phyloP scores from a whole-genome alignment of 2,113 vertebrate species.

The Anoplopoma fimbria region DNA sequence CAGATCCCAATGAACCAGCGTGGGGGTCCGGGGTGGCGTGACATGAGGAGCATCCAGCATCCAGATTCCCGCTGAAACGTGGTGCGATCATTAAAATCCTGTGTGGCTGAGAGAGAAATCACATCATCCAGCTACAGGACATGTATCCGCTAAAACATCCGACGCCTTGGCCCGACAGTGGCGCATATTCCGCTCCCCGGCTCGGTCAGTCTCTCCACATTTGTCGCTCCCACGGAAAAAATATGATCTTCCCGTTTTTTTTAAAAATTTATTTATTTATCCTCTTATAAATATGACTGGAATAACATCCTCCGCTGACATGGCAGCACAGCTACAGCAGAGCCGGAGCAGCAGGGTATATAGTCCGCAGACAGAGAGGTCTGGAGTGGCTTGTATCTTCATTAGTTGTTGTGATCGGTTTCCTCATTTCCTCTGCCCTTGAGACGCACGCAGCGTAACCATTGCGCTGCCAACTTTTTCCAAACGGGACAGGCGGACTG shows the following conservation, averaged over 20 bases:
- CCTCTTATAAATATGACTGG: slow-evolving; percentile 53
- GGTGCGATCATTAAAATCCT: slow-evolving; percentile 56
- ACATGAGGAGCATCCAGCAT: slow-evolving; percentile 48
- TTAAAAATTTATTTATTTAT: slow-evolving; percentile 45
- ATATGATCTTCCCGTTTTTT: slow-evolving; percentile 56
- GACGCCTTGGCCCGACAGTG: slow-evolving; percentile 40
- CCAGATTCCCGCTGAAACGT: slow-evolving; percentile 63
- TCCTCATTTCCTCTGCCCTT: slow-evolving; percentile 83
- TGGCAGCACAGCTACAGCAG: slow-evolving; percentile 32
- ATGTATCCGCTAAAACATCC: slow-evolving; percentile 46
- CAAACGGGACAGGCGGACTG: slow-evolving; percentile 70
- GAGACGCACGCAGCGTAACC: slow-evolving; percentile 77
- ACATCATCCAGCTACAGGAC: slow-evolving; percentile 36
- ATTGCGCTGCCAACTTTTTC: slow-evolving; percentile 82
- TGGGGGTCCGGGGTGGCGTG: slow-evolving; percentile 54
- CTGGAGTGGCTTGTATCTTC: slow-evolving; percentile 57
- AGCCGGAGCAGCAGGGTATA: slow-evolving; percentile 13
- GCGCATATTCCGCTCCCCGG: slow-evolving; percentile 61
- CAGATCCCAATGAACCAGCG: slow-evolving; percentile 39
- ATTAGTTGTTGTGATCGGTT: slow-evolving; percentile 66
- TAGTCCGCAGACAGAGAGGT: slow-evolving; percentile 24
- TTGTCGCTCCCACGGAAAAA: slow-evolving; percentile 66
- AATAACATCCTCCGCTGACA: slow-evolving; percentile 50
- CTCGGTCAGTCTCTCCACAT: slow-evolving; percentile 62
- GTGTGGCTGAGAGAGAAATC: slow-evolving; percentile 6